Conservation (phyloP, 2,797 vertebrate species). For the Trematocara caparti region DNA sequence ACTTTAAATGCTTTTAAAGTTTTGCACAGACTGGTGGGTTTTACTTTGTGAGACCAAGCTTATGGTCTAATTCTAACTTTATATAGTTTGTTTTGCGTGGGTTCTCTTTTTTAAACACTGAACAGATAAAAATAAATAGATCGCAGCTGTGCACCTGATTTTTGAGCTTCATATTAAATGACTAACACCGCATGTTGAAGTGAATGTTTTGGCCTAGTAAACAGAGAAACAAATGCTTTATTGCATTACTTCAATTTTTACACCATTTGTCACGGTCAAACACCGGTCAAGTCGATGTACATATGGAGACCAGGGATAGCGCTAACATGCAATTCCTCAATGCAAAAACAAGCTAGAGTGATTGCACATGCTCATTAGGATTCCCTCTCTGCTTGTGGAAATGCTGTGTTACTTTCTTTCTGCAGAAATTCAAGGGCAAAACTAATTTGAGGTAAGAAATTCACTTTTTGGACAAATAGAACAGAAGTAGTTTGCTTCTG, state of each 20-base stretch:
- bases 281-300: rapidly evolving
- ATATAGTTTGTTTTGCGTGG: not conserved
- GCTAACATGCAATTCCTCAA: not conserved
- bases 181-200: not conserved
- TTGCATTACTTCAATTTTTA: not conserved
- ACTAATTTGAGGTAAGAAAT: not conserved
- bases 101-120: not conserved
- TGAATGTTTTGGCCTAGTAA: not conserved
- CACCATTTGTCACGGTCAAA: not conserved
- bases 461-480: rapidly evolving
- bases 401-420: not conserved
- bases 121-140: not conserved
- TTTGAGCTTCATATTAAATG: not conserved
- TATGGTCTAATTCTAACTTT: rapidly evolving
- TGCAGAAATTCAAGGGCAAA: not conserved
- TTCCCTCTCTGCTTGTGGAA: not conserved
- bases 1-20: not conserved
- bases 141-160: not conserved
- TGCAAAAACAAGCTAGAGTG: not conserved
- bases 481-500: not conserved
- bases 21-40: not conserved
- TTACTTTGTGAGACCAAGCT: rapidly evolving
- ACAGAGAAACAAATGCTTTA: not conserved
- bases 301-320: not conserved
- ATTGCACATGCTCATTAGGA: not conserved